phyloP scores from a whole-genome alignment of 2,888 invertebrate genomes.

The Lycophotia porphyrea region DNA sequence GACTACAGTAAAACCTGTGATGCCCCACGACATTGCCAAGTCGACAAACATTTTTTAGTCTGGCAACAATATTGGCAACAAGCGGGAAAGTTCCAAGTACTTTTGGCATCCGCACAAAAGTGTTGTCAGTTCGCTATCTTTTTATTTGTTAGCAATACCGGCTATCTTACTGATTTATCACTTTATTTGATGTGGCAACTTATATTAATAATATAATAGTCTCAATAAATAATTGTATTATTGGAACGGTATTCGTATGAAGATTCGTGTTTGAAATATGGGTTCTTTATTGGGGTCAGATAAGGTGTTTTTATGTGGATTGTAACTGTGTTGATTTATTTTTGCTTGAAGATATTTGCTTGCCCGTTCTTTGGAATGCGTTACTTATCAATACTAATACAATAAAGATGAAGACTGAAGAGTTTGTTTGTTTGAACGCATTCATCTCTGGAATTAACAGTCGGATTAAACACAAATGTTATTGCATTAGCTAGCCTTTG shows the following conservation, averaged over 20 bases:
- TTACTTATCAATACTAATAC: background rate
- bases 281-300: slow-evolving; percentile 27
- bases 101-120: slow-evolving; percentile 58
- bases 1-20: slow-evolving; percentile 16
- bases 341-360: slow-evolving; percentile 9
- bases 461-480: too few species aligned
- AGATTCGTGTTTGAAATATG: slow-evolving; percentile 43
- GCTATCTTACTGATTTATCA: slow-evolving; percentile 50
- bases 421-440: background rate
- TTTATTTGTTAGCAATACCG: slow-evolving; percentile 41
- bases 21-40: slow-evolving; percentile 34
- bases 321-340: background rate
- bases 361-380: background rate
- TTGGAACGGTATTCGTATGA: slow-evolving; percentile 21
- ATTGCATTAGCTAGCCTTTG: too few species aligned
- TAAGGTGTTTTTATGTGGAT: slow-evolving; percentile 5
- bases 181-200: slow-evolving; percentile 55
- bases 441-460: too few species aligned
- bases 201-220: slow-evolving; percentile 39
- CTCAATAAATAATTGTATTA: slow-evolving; percentile 49
- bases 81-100: slow-evolving; percentile 34
- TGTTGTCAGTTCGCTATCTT: slow-evolving; percentile 50
- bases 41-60: slow-evolving; percentile 41
- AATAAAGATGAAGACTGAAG: background rate
- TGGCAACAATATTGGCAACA: slow-evolving; percentile 49